These are phyloP conservation scores for Ephestia elutella DNA, from an alignment of 1,140 invertebrate genomes.

Conservation along the genomic window DNA sequence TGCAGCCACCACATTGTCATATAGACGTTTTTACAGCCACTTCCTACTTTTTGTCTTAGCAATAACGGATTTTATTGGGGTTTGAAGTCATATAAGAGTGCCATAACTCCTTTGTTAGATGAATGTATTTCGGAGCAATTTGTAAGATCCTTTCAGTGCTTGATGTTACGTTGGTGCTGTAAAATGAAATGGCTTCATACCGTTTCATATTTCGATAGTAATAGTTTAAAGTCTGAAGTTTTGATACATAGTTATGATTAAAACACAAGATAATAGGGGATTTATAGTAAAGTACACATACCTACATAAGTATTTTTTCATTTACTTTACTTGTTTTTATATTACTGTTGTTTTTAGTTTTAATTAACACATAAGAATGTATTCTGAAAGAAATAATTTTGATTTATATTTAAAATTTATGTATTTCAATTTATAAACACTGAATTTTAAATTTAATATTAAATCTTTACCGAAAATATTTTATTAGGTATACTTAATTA, in stretches of 20 bases:
- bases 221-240: neutral
- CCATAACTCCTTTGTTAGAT: constrained; percentile 7
- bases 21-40: constrained; percentile 27
- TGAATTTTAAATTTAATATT: too few relatives aligned
- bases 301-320: too few relatives aligned
- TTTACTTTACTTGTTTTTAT: too few relatives aligned
- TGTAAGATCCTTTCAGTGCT: neutral
- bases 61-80: constrained; percentile 19
- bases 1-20: constrained; percentile 41
- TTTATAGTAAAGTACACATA: too few relatives aligned
- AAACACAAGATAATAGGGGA: too few relatives aligned
- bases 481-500: too few relatives aligned
- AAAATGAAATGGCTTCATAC: constrained; percentile 26
- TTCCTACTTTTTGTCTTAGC: constrained; percentile 16
- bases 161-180: neutral
- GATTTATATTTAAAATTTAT: too few relatives aligned
- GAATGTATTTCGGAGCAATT: neutral
- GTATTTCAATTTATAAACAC: too few relatives aligned
- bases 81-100: constrained; percentile 14
- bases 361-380: too few relatives aligned
- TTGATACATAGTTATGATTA: neutral
- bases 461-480: too few relatives aligned
- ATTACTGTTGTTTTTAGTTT: too few relatives aligned
- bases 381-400: too few relatives aligned
- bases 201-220: constrained; percentile 27